Conservation (phyloP, 2,888 invertebrate species). For the Tinea trinotella region DNA sequence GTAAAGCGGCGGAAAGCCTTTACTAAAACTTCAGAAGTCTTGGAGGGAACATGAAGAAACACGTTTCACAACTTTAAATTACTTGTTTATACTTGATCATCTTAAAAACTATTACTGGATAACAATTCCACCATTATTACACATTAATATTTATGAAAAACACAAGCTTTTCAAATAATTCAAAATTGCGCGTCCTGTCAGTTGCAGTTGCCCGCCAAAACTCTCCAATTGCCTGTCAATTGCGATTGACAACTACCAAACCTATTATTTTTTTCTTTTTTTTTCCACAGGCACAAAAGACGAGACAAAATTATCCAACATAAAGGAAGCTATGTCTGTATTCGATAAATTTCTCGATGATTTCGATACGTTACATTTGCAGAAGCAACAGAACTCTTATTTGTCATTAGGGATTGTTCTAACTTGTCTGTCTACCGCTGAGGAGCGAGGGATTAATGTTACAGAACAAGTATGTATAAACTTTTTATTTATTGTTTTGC, state of each 20-base stretch:
- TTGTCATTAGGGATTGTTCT: conserved; percentile 73
- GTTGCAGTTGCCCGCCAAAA: no score
- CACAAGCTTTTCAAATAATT: no score
- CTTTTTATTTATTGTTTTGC: background rate
- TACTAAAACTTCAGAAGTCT: no score
- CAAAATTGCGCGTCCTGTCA: no score
- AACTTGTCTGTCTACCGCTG: conserved; percentile 66
- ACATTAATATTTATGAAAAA: no score
- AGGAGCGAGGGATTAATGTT: conserved; percentile 59
- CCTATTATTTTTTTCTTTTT: conserved; percentile 7
- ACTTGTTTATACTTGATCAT: no score
- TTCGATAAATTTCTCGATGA: conserved; percentile 83
- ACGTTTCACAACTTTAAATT: no score
- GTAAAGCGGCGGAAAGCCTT: no score
- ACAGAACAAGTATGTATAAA: conserved; percentile 44
- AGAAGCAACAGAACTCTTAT: conserved; percentile 80
- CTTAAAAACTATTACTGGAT: no score
- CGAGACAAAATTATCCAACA: conserved; percentile 80
- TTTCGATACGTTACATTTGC: conserved; percentile 77
- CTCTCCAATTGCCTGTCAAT: no score
- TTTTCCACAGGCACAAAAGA: conserved; percentile 77
- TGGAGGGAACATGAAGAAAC: no score
- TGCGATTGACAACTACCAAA: background rate
- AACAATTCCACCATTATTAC: no score
- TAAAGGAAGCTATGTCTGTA: conserved; percentile 79